phyloP scores from a whole-genome alignment of 1,140 invertebrate species.

The Pemphigus obesinymphae region DNA sequence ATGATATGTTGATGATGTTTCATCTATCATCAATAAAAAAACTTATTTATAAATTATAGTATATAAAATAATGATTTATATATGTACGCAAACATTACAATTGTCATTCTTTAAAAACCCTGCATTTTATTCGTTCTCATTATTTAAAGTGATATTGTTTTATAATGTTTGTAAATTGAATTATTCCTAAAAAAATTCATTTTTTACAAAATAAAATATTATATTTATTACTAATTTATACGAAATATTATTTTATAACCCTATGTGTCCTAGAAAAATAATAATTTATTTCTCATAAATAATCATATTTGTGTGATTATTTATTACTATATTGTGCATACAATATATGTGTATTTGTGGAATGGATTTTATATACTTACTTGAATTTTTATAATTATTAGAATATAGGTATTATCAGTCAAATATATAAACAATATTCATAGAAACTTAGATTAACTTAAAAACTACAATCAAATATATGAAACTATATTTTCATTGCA shows the following conservation, averaged over 20 bases:
- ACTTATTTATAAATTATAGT: constrained; percentile 6
- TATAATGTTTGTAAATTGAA: constrained; percentile 34
- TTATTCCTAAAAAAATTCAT: constrained; percentile 22
- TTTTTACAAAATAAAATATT: constrained; percentile 32
- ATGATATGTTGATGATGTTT: constrained; percentile 28
- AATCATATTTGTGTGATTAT: not conserved
- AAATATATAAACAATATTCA: no score
- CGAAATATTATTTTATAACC: not conserved
- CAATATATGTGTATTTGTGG: not conserved
- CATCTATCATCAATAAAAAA: constrained; percentile 19
- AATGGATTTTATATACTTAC: no score
- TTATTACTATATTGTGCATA: not conserved
- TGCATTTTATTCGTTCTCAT: constrained; percentile 22
- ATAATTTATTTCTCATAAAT: not conserved
- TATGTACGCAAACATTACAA: not conserved
- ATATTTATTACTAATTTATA: constrained; percentile 7
- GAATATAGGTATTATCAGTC: not conserved
- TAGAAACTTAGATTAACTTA: no score
- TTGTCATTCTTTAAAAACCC: constrained; percentile 11
- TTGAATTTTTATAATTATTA: no score
- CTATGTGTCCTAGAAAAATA: not conserved
- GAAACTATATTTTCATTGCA: no score
- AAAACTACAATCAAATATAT: no score
- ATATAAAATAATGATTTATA: not conserved
- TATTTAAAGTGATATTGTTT: constrained; percentile 3